A percentile compares a stretch with the other conserved stretches of the same genome.
phyloP scores from a whole-genome alignment of 2,797 vertebrate genomes.

The Cheirogaleus major region DNA sequence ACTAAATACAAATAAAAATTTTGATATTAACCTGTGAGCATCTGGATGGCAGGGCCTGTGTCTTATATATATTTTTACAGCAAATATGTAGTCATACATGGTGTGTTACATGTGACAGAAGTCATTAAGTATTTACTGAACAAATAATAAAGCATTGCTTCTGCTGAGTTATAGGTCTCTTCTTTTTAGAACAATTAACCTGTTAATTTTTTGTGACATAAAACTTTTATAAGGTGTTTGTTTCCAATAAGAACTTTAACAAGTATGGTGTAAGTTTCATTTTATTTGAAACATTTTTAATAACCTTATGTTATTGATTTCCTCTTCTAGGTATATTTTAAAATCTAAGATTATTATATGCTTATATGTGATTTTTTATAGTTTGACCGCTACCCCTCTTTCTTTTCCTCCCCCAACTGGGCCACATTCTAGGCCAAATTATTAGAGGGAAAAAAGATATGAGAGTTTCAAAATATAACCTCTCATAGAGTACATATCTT shows the following conservation, averaged over 20 bases:
- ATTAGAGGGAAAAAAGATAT: not conserved
- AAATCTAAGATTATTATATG: not conserved
- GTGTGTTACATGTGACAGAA: not conserved
- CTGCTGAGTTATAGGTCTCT: not conserved
- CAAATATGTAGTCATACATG: fast-evolving
- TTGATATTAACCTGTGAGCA: not conserved
- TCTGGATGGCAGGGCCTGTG: not conserved
- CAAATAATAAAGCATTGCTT: not conserved
- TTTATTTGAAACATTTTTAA: constrained; percentile 35
- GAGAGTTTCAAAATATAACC: not conserved
- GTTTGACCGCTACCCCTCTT: not conserved
- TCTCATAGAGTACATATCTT: not conserved
- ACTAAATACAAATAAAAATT: not conserved
- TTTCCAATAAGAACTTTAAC: constrained; percentile 9
- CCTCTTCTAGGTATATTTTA: not conserved
- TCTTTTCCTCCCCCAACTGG: not conserved
- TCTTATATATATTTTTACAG: not conserved
- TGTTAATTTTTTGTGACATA: not conserved
- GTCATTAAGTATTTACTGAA: not conserved
- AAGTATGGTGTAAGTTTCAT: not conserved
- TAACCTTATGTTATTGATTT: not conserved
- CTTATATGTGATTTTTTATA: not conserved
- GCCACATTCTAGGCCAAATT: not conserved
- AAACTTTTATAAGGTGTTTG: not conserved
- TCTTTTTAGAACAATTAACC: not conserved